These are phyloP conservation scores for Aurelia sp. DNA, from an alignment of 30 jellyfish, hydroid and myxozoan species.

Conservation along the genomic window DNA sequence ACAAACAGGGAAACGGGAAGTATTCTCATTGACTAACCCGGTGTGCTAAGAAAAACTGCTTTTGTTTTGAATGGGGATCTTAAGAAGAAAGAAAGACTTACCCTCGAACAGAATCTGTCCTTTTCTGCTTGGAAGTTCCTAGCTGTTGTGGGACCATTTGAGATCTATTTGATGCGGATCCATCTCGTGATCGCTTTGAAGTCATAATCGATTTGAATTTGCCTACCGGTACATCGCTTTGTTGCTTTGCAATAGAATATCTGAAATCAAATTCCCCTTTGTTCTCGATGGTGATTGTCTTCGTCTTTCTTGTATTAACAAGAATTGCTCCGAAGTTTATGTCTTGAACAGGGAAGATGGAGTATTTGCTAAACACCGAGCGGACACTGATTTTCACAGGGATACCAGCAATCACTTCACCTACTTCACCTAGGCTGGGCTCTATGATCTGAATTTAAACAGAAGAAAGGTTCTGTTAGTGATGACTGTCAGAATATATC, in stretches of 20 bases:
- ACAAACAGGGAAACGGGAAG: too few relatives aligned
- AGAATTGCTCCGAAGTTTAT: constrained; percentile 94
- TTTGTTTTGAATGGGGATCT: too few relatives aligned
- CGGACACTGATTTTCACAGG: constrained; percentile 96
- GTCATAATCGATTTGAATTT: constrained; percentile 25
- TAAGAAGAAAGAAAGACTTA: constrained; percentile 10
- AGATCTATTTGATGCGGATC: constrained; percentile 88
- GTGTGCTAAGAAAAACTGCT: too few relatives aligned
- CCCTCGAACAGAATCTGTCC: constrained; percentile 96
- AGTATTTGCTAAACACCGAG: constrained; percentile 91
- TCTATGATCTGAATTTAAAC: constrained; percentile 73
- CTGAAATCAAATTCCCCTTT: constrained; percentile 95
- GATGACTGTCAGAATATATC: too few relatives aligned
- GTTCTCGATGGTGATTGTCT: constrained; percentile 91
- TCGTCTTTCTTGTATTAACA: constrained; percentile 88
- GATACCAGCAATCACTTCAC: constrained; percentile 95
- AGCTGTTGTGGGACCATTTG: constrained; percentile 44
- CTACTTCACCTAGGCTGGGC: constrained; percentile 89
- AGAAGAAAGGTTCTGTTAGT: neutral
- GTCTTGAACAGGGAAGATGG: constrained; percentile 92
- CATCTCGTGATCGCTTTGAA: constrained; percentile 79
- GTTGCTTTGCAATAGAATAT: constrained; percentile 74
- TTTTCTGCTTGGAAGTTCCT: constrained; percentile 67
- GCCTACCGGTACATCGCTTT: constrained; percentile 12
- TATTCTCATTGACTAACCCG: too few relatives aligned